Conservation (phyloP, 2,888 invertebrate species). For the Leptinotarsa tumamoca region DNA sequence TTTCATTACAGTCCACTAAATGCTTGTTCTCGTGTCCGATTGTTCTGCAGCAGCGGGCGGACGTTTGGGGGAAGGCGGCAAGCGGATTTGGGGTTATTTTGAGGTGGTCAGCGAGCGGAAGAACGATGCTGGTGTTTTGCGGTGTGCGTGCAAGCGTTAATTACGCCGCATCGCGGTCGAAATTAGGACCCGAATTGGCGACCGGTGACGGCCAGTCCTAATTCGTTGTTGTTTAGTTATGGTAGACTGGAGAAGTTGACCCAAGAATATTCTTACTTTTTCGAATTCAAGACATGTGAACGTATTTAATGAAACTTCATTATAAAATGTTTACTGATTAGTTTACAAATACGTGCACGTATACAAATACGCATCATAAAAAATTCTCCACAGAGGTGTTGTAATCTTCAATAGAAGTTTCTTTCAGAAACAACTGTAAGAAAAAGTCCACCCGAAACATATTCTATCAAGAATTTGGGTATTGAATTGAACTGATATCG, state of each 20-base stretch:
- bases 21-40: conserved; percentile 42
- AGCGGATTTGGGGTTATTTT: conserved; percentile 55
- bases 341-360: no score
- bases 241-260: neutral
- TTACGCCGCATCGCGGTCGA: conserved; percentile 59
- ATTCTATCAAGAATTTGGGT: no score
- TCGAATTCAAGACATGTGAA: neutral
- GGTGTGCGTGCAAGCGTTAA: conserved; percentile 62
- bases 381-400: no score
- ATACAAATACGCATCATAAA: no score
- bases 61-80: conserved; percentile 1
- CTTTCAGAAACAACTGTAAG: no score
- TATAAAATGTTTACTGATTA: no score
- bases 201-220: conserved; percentile 6
- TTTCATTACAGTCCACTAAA: conserved; percentile 44
- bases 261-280: neutral
- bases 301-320: no score
- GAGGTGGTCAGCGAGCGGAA: conserved; percentile 61
- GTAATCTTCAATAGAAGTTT: no score
- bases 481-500: no score
- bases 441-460: no score
- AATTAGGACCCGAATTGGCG: conserved; percentile 44
- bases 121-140: conserved; percentile 60
- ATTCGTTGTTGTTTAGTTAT: neutral
- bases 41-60: conserved; percentile 22